phyloP scores from a whole-genome alignment of 2,113 vertebrate species.

The Macaca nemestrina region DNA sequence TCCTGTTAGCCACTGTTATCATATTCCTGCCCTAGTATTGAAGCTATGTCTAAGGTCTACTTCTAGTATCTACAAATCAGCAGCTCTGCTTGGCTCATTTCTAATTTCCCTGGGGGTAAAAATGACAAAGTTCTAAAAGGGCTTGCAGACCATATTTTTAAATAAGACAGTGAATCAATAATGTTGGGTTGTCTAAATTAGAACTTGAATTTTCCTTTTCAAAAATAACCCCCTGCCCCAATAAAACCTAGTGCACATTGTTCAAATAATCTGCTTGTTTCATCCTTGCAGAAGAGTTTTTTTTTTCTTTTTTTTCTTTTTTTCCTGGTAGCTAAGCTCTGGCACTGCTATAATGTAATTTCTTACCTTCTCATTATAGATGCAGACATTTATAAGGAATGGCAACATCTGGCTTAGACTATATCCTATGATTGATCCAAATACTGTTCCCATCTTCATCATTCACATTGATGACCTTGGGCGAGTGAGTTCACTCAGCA shows the following conservation, averaged over 20 bases:
- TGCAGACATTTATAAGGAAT: conserved; percentile 24
- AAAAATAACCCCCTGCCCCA: neutral
- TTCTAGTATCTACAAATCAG: conserved; percentile 8
- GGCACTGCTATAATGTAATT: neutral
- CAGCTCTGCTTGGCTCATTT: conserved; percentile 15
- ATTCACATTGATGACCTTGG: conserved; percentile 2
- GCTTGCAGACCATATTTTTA: neutral
- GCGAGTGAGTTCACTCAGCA: conserved; percentile 26
- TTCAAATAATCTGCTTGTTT: conserved; percentile 11
- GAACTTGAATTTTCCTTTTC: neutral
- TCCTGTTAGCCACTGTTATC: neutral
- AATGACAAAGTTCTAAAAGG: conserved; percentile 48
- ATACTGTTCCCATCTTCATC: neutral
- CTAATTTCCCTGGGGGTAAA: neutral
- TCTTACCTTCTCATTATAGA: conserved; percentile 23
- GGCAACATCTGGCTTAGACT: conserved; percentile 26
- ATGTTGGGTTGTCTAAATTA: conserved; percentile 29
- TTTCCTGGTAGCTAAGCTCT: neutral
- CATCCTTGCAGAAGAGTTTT: neutral
- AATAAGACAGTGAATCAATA: conserved; percentile 23
- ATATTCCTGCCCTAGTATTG: neutral
- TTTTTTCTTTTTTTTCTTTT: neutral
- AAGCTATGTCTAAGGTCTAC: neutral
- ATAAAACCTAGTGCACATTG: neutral
- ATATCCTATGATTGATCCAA: neutral